Conservation (phyloP, 2,888 invertebrate genomes). For the Tetropium fuscum region DNA sequence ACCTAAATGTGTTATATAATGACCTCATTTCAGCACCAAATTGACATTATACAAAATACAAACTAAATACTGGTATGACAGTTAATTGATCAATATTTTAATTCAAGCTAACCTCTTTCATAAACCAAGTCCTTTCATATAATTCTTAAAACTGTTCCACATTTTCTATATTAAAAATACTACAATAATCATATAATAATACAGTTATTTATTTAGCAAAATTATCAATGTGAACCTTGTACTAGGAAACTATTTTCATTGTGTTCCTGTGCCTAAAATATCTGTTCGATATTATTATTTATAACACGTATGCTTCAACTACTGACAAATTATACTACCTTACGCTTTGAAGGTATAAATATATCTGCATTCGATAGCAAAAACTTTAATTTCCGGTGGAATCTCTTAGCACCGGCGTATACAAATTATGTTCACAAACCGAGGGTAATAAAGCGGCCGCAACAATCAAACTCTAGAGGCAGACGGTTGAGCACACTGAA, state of each 20-base stretch:
- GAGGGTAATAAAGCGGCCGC: background rate
- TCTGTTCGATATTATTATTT: background rate
- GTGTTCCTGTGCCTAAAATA: background rate
- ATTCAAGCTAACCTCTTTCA: no score
- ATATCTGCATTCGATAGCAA: slow-evolving; percentile 18
- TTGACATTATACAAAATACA: no score
- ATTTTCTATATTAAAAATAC: no score
- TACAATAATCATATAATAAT: no score
- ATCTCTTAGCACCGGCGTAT: slow-evolving; percentile 21
- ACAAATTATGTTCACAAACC: slow-evolving; percentile 12
- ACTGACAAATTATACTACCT: slow-evolving; percentile 12
- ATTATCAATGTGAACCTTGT: background rate
- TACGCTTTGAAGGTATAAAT: slow-evolving; percentile 11
- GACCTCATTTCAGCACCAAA: no score
- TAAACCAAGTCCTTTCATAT: no score
- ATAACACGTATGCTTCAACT: slow-evolving; percentile 3
- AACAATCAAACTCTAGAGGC: background rate
- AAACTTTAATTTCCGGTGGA: slow-evolving; percentile 25
- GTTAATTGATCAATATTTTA: no score
- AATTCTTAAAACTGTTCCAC: no score
- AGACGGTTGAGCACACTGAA: background rate
- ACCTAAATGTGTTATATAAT: no score
- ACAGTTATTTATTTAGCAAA: no score
- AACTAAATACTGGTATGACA: no score
- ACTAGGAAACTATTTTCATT: slow-evolving; percentile 4